Conservation (phyloP, 37 sponge, comb jelly and placozoan genomes). For the Ianthella basta region DNA sequence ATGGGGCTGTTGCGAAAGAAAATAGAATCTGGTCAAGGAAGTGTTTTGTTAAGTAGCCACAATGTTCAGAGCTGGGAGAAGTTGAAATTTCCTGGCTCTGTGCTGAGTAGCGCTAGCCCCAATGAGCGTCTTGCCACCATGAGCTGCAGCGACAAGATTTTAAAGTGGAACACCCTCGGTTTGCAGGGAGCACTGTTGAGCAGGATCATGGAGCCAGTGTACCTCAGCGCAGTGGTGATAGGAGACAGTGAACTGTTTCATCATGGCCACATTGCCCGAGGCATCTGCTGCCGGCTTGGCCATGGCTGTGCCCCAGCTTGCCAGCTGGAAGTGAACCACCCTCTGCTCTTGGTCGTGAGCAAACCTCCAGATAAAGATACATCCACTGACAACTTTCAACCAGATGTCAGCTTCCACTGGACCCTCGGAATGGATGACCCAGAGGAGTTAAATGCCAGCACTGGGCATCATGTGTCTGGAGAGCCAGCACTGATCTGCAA, state of each 20-base stretch:
- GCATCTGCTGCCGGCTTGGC: conserved; percentile 4
- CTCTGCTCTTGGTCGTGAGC: not conserved
- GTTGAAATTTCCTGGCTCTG: not conserved
- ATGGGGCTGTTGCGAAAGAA: conserved; percentile 3
- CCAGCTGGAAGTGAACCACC: not conserved
- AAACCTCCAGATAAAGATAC: not conserved
- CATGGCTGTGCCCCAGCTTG: not conserved
- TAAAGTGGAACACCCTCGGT: conserved; percentile 20
- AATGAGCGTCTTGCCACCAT: not conserved
- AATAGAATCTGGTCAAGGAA: conserved; percentile 2
- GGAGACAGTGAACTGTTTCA: conserved; percentile 26
- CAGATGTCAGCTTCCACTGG: not conserved
- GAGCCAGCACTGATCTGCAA: not conserved
- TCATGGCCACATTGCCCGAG: conserved; percentile 32
- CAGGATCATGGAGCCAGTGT: conserved; percentile 1
- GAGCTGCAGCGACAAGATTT: conserved; percentile 27
- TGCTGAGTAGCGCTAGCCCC: not conserved
- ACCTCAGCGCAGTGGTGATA: conserved; percentile 16
- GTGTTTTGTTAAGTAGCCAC: not conserved
- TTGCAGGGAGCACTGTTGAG: conserved; percentile 19
- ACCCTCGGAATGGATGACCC: not conserved
- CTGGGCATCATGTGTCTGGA: not conserved
- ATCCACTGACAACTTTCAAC: conserved; percentile 1
- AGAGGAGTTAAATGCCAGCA: not conserved
- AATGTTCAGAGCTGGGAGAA: not conserved